phyloP scores from a whole-genome alignment of 2,113 vertebrate species.

The Rhinolophus ferrumequinum region DNA sequence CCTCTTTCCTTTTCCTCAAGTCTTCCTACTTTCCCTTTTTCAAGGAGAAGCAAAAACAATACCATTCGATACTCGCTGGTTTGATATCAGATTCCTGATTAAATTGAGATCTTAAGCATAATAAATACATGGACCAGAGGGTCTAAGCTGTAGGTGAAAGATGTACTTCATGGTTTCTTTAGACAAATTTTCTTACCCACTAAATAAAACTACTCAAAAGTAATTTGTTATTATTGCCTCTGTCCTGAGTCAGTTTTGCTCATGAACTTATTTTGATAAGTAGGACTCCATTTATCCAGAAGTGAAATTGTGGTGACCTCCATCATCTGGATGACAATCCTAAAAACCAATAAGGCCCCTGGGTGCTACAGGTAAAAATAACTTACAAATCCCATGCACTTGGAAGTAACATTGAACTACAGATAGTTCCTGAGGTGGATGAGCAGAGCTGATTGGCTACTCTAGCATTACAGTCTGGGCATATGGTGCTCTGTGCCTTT shows the following conservation, averaged over 20 bases:
- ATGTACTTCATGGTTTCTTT: background rate
- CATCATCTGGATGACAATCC: background rate
- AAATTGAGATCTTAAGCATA: background rate
- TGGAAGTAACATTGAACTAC: background rate
- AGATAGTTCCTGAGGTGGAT: background rate
- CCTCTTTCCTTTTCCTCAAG: background rate
- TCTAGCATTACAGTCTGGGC: background rate
- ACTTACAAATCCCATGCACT: background rate
- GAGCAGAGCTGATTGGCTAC: background rate
- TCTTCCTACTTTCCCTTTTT: background rate
- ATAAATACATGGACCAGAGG: background rate
- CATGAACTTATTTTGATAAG: background rate
- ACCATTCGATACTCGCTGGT: background rate
- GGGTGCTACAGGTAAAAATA: background rate
- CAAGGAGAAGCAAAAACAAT: background rate
- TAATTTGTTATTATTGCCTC: background rate
- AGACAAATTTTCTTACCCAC: background rate
- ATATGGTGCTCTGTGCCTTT: background rate
- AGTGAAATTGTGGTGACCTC: background rate
- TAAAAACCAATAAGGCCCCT: background rate
- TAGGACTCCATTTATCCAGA: background rate
- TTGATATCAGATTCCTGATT: background rate
- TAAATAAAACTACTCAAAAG: constrained; percentile 21
- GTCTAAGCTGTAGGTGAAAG: background rate
- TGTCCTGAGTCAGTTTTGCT: background rate